These are phyloP conservation scores for Phaonia tiefii DNA, from an alignment of 2,888 invertebrate genomes.

Conservation along the genomic window DNA sequence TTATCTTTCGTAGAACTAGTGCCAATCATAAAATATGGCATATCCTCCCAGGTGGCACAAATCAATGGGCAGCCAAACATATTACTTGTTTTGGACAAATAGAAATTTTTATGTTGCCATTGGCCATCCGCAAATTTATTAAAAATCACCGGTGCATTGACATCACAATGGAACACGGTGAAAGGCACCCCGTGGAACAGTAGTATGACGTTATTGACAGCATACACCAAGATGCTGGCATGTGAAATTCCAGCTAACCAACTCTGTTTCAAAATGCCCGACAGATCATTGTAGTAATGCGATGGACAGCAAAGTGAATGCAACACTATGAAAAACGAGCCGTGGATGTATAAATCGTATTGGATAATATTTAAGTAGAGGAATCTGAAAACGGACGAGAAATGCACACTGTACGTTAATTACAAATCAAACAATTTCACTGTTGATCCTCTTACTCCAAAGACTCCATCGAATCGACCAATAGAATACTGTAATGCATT, in stretches of 20 bases:
- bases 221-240: constrained; percentile 69
- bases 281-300: constrained; percentile 68
- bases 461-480: constrained; percentile 69
- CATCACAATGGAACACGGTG: constrained; percentile 66
- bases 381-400: constrained; percentile 55
- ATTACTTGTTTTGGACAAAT: constrained; percentile 69
- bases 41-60: constrained; percentile 70
- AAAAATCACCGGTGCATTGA: constrained; percentile 64
- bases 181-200: constrained; percentile 69
- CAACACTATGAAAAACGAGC: constrained; percentile 68
- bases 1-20: background rate
- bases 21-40: constrained; percentile 68
- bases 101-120: constrained; percentile 68
- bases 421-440: background rate
- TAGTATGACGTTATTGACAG: constrained; percentile 63
- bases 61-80: constrained; percentile 73
- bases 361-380: constrained; percentile 58
- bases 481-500: constrained; percentile 68
- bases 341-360: constrained; percentile 67
- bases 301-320: constrained; percentile 54
- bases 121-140: constrained; percentile 65
- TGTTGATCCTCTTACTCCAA: constrained; percentile 49
- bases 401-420: background rate
- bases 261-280: constrained; percentile 62
- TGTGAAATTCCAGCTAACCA: constrained; percentile 66